A percentile compares a stretch with the other conserved stretches of the same genome.
These are phyloP conservation scores for Serilophus lunatus DNA, from an alignment of 2,113 vertebrate genomes.

Conservation along the genomic window DNA sequence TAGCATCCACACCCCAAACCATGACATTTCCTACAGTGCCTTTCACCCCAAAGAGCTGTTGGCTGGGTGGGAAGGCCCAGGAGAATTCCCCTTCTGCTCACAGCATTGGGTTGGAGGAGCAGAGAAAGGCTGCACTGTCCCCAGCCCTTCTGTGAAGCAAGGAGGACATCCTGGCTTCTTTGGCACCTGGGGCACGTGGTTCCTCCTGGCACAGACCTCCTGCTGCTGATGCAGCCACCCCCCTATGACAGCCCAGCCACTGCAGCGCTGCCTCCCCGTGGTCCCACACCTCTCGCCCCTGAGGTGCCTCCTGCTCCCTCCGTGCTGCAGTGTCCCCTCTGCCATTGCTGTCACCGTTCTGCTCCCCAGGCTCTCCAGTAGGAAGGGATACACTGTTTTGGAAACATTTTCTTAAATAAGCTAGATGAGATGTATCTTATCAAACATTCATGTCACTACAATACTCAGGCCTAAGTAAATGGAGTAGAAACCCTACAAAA, in stretches of 20 bases:
- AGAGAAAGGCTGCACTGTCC: background rate
- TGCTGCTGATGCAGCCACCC: background rate
- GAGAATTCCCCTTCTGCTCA: background rate
- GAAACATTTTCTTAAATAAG: background rate
- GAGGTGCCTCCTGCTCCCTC: background rate
- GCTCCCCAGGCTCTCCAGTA: background rate
- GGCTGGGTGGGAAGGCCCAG: background rate
- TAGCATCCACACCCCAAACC: background rate
- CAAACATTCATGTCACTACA: background rate
- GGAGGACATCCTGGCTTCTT: background rate
- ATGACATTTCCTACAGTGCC: background rate
- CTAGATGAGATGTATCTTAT: background rate
- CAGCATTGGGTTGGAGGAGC: background rate
- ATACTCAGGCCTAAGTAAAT: slow-evolving; percentile 12
- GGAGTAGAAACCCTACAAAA: background rate
- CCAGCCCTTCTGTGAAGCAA: background rate
- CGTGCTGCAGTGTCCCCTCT: background rate
- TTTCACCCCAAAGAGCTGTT: background rate
- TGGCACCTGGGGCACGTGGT: background rate
- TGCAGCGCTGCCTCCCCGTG: fast-evolving
- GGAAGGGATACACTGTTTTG: background rate
- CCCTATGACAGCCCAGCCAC: fast-evolving
- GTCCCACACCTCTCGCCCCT: fast-evolving
- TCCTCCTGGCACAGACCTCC: background rate
- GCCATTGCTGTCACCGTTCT: background rate